These are phyloP conservation scores for Sceloporus undulatus DNA, from an alignment of 2,113 vertebrate species.

Conservation along the genomic window DNA sequence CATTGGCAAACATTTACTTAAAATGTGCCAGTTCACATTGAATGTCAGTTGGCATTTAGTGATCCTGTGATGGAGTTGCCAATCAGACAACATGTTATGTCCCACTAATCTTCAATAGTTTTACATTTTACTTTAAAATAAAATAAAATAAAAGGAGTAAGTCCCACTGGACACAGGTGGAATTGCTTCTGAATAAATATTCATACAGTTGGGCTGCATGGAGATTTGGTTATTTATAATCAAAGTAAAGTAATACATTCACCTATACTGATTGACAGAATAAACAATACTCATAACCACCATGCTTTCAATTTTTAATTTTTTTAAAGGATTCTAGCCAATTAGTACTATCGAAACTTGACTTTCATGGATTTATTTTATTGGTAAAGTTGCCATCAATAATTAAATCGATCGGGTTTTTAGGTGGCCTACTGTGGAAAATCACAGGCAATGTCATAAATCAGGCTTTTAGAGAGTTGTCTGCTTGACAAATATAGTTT, in stretches of 20 bases:
- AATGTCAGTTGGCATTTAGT: neutral
- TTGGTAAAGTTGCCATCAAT: too few relatives aligned
- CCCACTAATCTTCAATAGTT: neutral
- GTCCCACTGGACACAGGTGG: neutral
- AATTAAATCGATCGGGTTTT: too few relatives aligned
- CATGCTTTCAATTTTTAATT: neutral
- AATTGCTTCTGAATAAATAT: neutral
- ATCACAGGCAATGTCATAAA: too few relatives aligned
- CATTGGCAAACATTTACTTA: neutral
- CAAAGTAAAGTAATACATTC: neutral
- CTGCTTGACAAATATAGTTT: neutral
- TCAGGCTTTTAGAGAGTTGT: too few relatives aligned
- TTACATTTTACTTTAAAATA: neutral
- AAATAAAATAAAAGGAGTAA: neutral
- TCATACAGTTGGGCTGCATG: neutral
- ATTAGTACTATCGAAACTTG: too few relatives aligned
- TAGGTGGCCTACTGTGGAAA: too few relatives aligned
- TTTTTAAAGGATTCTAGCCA: too few relatives aligned
- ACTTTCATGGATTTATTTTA: too few relatives aligned
- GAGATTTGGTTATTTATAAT: neutral
- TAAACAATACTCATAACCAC: neutral
- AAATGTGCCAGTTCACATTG: neutral
- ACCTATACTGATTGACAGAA: neutral
- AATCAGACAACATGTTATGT: neutral
- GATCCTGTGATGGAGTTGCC: neutral